phyloP scores from a whole-genome alignment of 2,888 invertebrate species.

The Xanthorhoe spadicearia region DNA sequence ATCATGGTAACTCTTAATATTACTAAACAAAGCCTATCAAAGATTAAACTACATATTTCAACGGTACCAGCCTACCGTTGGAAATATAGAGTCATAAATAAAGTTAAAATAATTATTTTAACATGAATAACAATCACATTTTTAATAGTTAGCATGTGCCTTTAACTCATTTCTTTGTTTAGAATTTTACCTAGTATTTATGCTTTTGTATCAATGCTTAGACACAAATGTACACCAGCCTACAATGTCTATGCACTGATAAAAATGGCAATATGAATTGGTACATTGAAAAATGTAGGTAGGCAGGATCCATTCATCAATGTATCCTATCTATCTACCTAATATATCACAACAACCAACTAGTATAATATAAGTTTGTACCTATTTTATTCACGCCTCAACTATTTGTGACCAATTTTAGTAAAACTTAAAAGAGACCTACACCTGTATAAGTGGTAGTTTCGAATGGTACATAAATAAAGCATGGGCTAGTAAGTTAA shows the following conservation, averaged over 20 bases:
- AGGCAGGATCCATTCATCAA: too few species aligned
- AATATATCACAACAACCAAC: too few species aligned
- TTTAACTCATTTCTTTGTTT: neutral
- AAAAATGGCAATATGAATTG: too few species aligned
- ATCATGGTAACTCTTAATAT: constrained; percentile 43
- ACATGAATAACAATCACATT: neutral
- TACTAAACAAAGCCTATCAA: constrained; percentile 51
- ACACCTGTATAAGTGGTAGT: neutral
- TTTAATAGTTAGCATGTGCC: too few species aligned
- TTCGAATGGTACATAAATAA: too few species aligned
- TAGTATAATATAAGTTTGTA: too few species aligned
- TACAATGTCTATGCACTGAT: constrained; percentile 7
- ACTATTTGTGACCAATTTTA: too few species aligned
- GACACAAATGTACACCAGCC: constrained; percentile 11
- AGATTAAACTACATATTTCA: constrained; percentile 38
- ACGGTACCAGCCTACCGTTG: constrained; percentile 66
- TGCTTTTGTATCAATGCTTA: neutral
- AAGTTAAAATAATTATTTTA: neutral
- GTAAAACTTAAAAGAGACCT: neutral
- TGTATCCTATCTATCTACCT: too few species aligned
- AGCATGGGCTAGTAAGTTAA: too few species aligned
- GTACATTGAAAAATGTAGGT: neutral
- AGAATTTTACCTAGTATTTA: neutral
- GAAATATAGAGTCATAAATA: constrained; percentile 11
- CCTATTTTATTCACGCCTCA: too few species aligned